Conservation (phyloP, 1,140 invertebrate genomes). For the Hyles vespertilio region DNA sequence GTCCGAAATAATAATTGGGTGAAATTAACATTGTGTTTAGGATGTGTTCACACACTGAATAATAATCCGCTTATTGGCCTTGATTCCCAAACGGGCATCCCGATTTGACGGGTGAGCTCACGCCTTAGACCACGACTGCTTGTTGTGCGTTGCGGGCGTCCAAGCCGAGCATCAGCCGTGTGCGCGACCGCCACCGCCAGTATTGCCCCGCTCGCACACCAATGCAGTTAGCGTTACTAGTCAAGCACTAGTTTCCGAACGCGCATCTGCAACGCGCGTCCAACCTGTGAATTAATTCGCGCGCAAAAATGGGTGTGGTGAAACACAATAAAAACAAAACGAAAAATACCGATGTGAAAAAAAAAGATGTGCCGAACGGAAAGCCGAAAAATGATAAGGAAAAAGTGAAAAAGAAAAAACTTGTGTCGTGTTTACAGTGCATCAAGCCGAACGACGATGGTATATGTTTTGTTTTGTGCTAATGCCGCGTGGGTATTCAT, state of each 20-base stretch:
- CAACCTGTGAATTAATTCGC: conserved; percentile 34
- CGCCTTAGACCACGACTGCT: conserved; percentile 33
- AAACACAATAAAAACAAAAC: conserved; percentile 59
- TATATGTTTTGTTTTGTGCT: conserved; percentile 29
- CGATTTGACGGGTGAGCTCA: conserved; percentile 63
- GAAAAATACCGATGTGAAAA: conserved; percentile 45
- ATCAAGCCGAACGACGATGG: conserved; percentile 66
- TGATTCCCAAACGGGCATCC: conserved; percentile 66
- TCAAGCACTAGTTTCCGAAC: conserved; percentile 65
- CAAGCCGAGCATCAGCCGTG: conserved; percentile 16
- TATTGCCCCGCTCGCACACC: conserved; percentile 53
- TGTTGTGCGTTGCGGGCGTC: conserved; percentile 33
- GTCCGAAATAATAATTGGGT: conserved; percentile 60
- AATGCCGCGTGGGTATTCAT: neutral
- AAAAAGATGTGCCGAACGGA: conserved; percentile 44
- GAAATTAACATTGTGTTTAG: conserved; percentile 63
- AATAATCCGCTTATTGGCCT: conserved; percentile 64
- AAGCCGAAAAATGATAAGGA: conserved; percentile 54
- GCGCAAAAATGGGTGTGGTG: conserved; percentile 66
- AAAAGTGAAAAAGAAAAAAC: conserved; percentile 72
- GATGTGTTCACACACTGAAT: conserved; percentile 55
- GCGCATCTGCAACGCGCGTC: conserved; percentile 49
- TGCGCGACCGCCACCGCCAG: conserved; percentile 26
- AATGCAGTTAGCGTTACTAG: conserved; percentile 66
- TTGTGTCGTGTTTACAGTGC: conserved; percentile 71